These are phyloP conservation scores for Palloptera scutellata DNA, from an alignment of 2,888 invertebrate species.

Conservation along the genomic window DNA sequence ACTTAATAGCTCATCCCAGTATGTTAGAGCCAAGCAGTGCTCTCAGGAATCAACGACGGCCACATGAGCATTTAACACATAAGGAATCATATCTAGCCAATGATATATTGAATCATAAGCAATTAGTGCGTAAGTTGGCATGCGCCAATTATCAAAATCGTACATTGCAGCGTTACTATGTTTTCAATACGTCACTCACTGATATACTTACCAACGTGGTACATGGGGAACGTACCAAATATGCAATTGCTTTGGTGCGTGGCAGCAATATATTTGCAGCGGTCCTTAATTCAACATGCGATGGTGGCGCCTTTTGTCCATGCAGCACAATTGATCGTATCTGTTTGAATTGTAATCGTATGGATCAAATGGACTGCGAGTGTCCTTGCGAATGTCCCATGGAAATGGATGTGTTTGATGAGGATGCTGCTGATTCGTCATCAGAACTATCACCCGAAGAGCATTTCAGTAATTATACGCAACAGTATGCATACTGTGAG, in stretches of 20 bases:
- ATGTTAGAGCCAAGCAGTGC: conserved; percentile 74
- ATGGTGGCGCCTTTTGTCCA: conserved; percentile 86
- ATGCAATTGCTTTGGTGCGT: conserved; percentile 81
- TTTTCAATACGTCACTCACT: conserved; percentile 79
- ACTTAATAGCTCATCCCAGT: conserved; percentile 86
- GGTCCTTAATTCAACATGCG: conserved; percentile 87
- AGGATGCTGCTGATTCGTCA: conserved; percentile 17
- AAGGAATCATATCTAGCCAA: conserved; percentile 89
- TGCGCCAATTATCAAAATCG: conserved; percentile 87
- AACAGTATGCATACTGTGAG: conserved; percentile 57
- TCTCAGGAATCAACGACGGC: conserved; percentile 67
- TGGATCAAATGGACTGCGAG: conserved; percentile 94
- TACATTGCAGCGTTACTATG: conserved; percentile 83
- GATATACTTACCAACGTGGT: conserved; percentile 83
- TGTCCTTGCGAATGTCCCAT: conserved; percentile 91
- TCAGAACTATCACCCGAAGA: conserved; percentile 25
- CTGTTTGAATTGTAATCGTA: conserved; percentile 90
- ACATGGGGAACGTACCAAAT: conserved; percentile 87
- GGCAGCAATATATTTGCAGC: conserved; percentile 91
- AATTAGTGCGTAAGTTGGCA: conserved; percentile 81
- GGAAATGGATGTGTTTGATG: conserved; percentile 44
- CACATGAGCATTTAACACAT: conserved; percentile 89
- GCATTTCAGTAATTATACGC: conserved; percentile 50
- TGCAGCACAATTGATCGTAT: conserved; percentile 89
- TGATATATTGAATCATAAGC: conserved; percentile 86